A percentile compares a stretch with the other conserved stretches of the same genome.
Conservation (phyloP, 2,113 vertebrate species). For the Catharus minimus region DNA sequence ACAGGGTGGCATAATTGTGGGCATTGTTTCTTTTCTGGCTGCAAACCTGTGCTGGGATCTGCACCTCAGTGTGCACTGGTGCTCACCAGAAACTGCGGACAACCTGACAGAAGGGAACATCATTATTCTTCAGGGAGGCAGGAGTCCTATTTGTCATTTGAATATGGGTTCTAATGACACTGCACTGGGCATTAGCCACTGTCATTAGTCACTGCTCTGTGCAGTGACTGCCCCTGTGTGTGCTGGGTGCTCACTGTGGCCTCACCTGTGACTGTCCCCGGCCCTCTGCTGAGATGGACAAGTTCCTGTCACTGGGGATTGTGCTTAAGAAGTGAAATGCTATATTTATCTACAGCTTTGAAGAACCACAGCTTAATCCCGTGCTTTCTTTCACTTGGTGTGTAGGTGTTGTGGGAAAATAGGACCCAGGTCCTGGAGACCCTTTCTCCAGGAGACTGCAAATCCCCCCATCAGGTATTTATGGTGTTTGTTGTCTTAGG, state of each 20-base stretch:
- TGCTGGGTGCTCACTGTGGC: neutral
- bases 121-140: neutral
- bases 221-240: neutral
- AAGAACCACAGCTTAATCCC: neutral
- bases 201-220: neutral
- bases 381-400: neutral
- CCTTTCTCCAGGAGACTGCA: neutral
- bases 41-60: neutral
- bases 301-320: neutral
- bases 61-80: neutral
- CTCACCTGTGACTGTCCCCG: neutral
- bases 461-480: neutral
- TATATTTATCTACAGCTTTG: neutral
- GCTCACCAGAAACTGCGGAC: neutral
- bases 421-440: neutral
- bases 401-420: neutral
- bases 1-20: neutral
- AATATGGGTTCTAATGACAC: neutral
- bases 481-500: neutral
- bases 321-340: neutral
- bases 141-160: neutral
- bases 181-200: neutral
- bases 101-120: neutral
- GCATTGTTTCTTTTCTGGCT: neutral
- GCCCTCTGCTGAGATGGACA: neutral